Base-by-base conservation (phyloP, 2,888 invertebrate genomes). In the Hypena proboscidalis region DNA sequence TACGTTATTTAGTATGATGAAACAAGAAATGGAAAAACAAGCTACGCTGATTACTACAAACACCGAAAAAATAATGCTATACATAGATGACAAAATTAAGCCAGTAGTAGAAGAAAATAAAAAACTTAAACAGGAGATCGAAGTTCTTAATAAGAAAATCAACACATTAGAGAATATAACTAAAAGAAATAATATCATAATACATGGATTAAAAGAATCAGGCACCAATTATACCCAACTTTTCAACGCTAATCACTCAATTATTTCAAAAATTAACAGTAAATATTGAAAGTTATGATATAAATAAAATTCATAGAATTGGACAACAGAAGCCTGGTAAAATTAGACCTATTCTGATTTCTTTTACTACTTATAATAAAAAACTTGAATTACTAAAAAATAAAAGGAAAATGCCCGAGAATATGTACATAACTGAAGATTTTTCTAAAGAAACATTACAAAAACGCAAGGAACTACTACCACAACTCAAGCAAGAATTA, bases 191-290 rank as follows among this genome's bases (percentile, higher is more conserved):
- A 54, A 54, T 21, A 5, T 49, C n/a, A 15, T 54, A 22, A 3
- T 54, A 26, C 49, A 54, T 23, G 49, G 54, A 4, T 9, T 54
- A 5, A 37, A 26, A 21, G 49, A 54, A 50, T 43, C 41, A 10
- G 44, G 41, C 4, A 39, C 11, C 0, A 35, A 38, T 6, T n/a
- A 27, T n/a, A 17, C n/a, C 35, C n/a, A 44, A 47, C 5, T 15
- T 52, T 14, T 39, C 20, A 1, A 25, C 13, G 1, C 5, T 19
- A 22, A 31, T 50, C n/a, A 35, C 13, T n/a, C 5, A 42, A 22
- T 21, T 17, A 3, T 5, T 42, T 9, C 1, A 22, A 29, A 26
- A 42, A 2, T 4, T 40, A 13, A 15, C 31, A 8, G n/a, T 52
- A 2, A 15, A 32, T 3, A 20, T 46, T 1, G 20, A 51, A 22